These are phyloP conservation scores for Eupithecia tripunctaria DNA, from an alignment of 2,888 invertebrate genomes.

Conservation along the genomic window DNA sequence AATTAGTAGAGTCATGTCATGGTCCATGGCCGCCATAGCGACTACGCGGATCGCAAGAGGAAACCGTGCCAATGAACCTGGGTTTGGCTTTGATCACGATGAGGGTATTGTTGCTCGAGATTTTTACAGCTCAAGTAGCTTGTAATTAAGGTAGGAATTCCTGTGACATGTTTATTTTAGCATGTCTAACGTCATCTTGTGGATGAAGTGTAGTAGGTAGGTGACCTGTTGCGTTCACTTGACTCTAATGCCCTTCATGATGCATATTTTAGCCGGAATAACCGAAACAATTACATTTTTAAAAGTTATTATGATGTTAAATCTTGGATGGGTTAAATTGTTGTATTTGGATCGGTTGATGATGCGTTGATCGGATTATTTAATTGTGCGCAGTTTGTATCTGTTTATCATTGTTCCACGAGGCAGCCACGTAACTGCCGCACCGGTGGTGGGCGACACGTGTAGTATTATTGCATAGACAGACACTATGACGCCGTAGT, in stretches of 20 bases:
- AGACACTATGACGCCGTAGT: conserved; percentile 53
- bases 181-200: conserved; percentile 30
- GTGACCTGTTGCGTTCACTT: conserved; percentile 47
- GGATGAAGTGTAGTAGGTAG: conserved; percentile 30
- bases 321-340: conserved; percentile 1
- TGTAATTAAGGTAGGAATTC: conserved; percentile 31
- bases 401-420: conserved; percentile 47
- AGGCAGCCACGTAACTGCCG: conserved; percentile 43
- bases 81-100: conserved; percentile 62
- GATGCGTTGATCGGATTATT: conserved; percentile 22
- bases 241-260: conserved; percentile 51
- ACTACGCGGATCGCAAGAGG: conserved; percentile 56
- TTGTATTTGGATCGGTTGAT: background rate
- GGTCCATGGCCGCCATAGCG: conserved; percentile 64
- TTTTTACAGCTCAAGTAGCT: conserved; percentile 54
- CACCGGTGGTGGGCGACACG: conserved; percentile 42
- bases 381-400: conserved; percentile 52
- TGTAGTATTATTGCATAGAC: conserved; percentile 45
- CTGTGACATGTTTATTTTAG: conserved; percentile 29
- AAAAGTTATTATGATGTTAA: conserved; percentile 6
- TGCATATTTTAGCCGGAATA: conserved; percentile 35
- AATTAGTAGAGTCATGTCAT: conserved; percentile 61
- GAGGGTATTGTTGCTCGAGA: conserved; percentile 61
- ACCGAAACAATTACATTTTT: conserved; percentile 11
- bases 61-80: conserved; percentile 79